Conservation (phyloP, 1,140 invertebrate species). For the Trachymyrmex cornetzi region DNA sequence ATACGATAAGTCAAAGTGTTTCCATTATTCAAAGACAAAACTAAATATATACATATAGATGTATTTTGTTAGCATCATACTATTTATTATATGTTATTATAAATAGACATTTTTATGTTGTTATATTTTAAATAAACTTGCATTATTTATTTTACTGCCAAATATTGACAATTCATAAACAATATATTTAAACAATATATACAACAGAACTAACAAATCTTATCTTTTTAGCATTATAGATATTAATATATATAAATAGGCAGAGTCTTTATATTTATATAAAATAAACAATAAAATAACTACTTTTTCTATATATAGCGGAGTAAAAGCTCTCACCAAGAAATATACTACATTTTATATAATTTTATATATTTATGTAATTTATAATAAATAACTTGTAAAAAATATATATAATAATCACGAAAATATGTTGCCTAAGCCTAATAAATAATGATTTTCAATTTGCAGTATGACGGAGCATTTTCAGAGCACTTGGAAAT, state of each 20-base stretch:
- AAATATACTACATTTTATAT: background rate
- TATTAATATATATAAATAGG: background rate
- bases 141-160: slow-evolving; percentile 7
- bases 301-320: background rate
- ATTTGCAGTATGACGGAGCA: slow-evolving; percentile 93
- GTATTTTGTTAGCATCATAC: slow-evolving; percentile 12
- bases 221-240: background rate
- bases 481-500: slow-evolving; percentile 99
- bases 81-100: too few species aligned
- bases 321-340: background rate
- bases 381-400: background rate
- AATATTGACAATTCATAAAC: background rate
- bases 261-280: background rate
- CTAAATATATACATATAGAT: background rate
- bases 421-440: background rate
- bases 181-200: slow-evolving; percentile 11
- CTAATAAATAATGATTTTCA: slow-evolving; percentile 28
- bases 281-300: background rate
- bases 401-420: background rate
- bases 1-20: background rate
- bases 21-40: slow-evolving; percentile 23
- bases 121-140: background rate
- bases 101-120: slow-evolving; percentile 5
- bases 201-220: background rate
- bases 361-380: too few species aligned